Evolutionary conservation across 2,113 vertebrate genomes (phyloP).

Genomic region (Pachycephala philippinensis): DNA sequence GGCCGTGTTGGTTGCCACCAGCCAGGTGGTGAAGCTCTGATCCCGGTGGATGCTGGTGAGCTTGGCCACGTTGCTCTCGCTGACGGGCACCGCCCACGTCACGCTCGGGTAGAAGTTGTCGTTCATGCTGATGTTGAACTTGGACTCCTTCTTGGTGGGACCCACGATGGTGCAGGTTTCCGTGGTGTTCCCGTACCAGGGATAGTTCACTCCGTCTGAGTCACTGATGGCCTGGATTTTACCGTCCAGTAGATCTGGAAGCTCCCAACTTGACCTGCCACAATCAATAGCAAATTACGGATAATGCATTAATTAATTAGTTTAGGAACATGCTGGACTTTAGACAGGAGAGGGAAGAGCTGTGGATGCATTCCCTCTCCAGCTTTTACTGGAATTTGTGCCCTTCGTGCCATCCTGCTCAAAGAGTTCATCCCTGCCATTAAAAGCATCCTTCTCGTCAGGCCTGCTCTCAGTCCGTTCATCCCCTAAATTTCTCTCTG

Average conservation of each 20-base stretch:
- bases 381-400: not conserved
- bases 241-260: conserved; percentile 86
- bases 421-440: not conserved
- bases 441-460: not conserved
- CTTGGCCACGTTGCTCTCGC: conserved; percentile 88
- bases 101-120: conserved; percentile 99
- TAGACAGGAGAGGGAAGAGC: not conserved
- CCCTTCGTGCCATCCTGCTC: not conserved
- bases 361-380: not conserved
- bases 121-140: conserved; percentile 95
- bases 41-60: conserved; percentile 91
- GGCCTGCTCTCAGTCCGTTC: not conserved
- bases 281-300: not conserved
- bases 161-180: conserved; percentile 93
- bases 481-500: not conserved
- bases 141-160: conserved; percentile 90
- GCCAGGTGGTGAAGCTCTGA: conserved; percentile 98
- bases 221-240: conserved; percentile 95
- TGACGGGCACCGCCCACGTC: conserved; percentile 95
- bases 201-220: conserved; percentile 95
- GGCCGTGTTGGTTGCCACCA: conserved; percentile 90
- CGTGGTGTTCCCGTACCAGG: conserved; percentile 97
- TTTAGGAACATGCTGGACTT: not conserved
- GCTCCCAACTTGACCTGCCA: conserved; percentile 96
- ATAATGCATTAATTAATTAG: not conserved